Evolutionary conservation across 2,888 invertebrate species (phyloP).

Genomic region (Coecobrya sp.): DNA sequence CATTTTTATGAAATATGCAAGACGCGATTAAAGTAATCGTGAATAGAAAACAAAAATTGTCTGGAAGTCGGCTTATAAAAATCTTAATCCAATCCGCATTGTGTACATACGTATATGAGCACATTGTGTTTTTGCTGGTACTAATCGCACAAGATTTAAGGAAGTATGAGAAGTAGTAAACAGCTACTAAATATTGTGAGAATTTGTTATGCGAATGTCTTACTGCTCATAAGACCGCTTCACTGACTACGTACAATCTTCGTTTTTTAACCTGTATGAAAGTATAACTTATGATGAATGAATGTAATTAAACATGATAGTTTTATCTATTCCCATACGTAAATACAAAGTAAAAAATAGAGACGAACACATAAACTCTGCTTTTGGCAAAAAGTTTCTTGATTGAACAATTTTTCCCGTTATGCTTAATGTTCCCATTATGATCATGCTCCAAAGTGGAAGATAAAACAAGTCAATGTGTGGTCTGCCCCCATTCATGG

Average conservation of each 20-base stretch:
- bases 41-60: not conserved
- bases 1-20: no score
- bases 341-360: constrained; percentile 3
- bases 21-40: no score
- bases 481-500: not conserved
- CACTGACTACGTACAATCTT: not conserved
- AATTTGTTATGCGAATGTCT: constrained; percentile 46
- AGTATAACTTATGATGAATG: constrained; percentile 29
- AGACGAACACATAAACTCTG: not conserved
- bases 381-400: not conserved
- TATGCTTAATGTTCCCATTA: constrained; percentile 21
- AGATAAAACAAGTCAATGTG: not conserved
- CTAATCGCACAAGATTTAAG: constrained; percentile 19
- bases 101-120: not conserved
- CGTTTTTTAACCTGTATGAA: not conserved
- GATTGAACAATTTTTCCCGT: constrained; percentile 18
- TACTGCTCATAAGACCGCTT: constrained; percentile 39
- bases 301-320: constrained; percentile 18
- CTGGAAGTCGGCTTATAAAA: not conserved
- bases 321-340: constrained; percentile 32
- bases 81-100: no score
- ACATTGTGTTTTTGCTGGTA: constrained; percentile 12
- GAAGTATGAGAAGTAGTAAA: constrained; percentile 30
- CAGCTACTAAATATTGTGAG: constrained; percentile 49
- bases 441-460: constrained; percentile 20